phyloP scores from a whole-genome alignment of 2,113 vertebrate genomes.

The Grammomys surdaster region DNA sequence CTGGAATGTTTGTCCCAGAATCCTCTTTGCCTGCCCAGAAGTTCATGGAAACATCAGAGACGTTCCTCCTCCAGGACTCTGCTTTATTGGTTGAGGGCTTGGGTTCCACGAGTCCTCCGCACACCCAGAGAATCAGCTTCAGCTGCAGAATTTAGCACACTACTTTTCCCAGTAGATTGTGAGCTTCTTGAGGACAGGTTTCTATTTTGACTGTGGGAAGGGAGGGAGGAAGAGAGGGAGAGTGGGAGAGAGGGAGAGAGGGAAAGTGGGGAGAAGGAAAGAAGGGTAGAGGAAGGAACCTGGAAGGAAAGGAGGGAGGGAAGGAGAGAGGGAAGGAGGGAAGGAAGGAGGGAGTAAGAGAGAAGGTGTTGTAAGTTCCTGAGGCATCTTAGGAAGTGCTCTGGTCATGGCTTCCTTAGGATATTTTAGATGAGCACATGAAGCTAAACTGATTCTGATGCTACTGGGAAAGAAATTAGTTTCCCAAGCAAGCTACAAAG shows the following conservation, averaged over 20 bases:
- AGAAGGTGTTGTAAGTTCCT: not conserved
- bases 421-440: not conserved
- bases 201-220: not conserved
- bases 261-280: not conserved
- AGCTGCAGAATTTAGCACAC: not conserved
- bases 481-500: not conserved
- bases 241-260: too few species aligned
- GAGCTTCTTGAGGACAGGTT: not conserved
- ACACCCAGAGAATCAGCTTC: not conserved
- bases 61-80: not conserved
- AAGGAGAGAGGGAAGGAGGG: too few species aligned
- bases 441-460: not conserved
- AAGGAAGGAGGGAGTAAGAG: too few species aligned
- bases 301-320: too few species aligned
- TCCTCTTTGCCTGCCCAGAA: not conserved
- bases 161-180: not conserved
- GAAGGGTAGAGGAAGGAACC: too few species aligned
- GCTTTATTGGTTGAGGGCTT: not conserved
- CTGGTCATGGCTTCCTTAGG: not conserved
- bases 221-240: not conserved
- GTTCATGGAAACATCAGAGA: not conserved
- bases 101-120: accelerated
- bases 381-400: not conserved
- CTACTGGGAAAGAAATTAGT: not conserved
- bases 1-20: not conserved